Evolutionary conservation across 1,140 invertebrate species (phyloP), one percentile per base, ranked within the genome.

Genomic region (Pogonomyrmex californicus): DNA sequence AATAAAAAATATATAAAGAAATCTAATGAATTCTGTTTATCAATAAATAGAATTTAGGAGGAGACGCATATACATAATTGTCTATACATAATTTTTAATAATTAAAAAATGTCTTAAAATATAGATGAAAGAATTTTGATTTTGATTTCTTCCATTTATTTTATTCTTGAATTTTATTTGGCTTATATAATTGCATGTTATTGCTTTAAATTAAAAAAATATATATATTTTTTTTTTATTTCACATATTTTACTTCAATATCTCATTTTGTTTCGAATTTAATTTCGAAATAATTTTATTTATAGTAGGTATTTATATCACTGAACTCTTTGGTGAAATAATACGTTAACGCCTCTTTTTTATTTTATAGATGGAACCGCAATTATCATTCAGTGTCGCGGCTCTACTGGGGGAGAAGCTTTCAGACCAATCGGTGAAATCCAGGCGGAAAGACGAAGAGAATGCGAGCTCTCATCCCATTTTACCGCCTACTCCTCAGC

Each of bases 401-500:
- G 93, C 94, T 36, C 76, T 95, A 23, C 88, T 95, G 6, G 93
- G 94, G 12, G 92, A 95, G 2, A 94, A 94, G 70, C 73, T 95
- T 41, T 63, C 60, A 2, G 70, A 56, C 10, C 33, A n/a, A 23
- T 49, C 62, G n/a, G 38, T 49, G 41, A 90, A 91, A 73, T 87
- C 90, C 7, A 17, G 62, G 58, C 88, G 87, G 75, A 92, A 41
- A 23, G 73, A 44, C 23, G 58, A 82, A 36, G 63, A 77, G 23
- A 38, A 85, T 51, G 86, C 66, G 30, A 63, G 54, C 56, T 41
- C 81, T 1, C 83, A 81, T 14, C 90, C 88, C 10, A 86, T 86
- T 78, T 87, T 96, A n/a, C 95, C 95, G 4, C 94, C 93, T 5
- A 96, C 95, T 17, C 95, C 95, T 0, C 95, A 96, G 75, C 95